Percentiles rank a stretch among this genome's conserved stretches.
Evolutionary conservation across 2,113 vertebrate species (phyloP).

Genomic region (Cettia cetti): DNA sequence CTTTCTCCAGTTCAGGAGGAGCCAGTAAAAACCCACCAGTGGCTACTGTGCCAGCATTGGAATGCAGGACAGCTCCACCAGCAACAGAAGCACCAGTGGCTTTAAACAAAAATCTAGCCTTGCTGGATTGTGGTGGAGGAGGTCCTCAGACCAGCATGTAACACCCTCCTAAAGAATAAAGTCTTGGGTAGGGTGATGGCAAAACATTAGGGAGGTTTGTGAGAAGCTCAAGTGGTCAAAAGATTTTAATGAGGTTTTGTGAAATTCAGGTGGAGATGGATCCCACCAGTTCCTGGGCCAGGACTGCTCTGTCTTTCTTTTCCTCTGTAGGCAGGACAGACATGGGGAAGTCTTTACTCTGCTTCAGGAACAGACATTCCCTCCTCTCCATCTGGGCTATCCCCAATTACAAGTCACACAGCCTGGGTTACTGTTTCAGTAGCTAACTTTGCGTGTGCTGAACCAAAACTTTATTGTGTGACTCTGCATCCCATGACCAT

Average conservation of each 20-base stretch:
- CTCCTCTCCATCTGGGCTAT: not conserved
- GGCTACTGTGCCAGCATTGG: not conserved
- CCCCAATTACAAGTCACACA: not conserved
- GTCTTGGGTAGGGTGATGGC: no score
- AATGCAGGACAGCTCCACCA: not conserved
- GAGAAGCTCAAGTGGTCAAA: not conserved
- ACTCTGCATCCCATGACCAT: not conserved
- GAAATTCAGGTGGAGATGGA: not conserved
- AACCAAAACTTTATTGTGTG: not conserved
- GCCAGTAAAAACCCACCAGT: not conserved
- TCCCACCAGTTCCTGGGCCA: not conserved
- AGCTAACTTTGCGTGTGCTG: not conserved
- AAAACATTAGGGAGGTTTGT: not conserved
- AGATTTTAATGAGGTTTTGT: not conserved
- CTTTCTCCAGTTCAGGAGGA: rapidly evolving
- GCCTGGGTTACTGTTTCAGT: not conserved
- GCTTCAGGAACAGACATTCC: not conserved
- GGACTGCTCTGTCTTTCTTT: not conserved
- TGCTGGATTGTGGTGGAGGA: not conserved
- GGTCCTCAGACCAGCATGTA: not conserved
- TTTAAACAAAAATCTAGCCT: not conserved
- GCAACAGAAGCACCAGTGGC: not conserved
- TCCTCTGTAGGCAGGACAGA: not conserved
- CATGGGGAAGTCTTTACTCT: not conserved
- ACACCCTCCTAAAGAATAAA: not conserved